These are phyloP conservation scores for Camptogramma bilineatum DNA, from an alignment of 2,888 invertebrate species.

Conservation along the genomic window DNA sequence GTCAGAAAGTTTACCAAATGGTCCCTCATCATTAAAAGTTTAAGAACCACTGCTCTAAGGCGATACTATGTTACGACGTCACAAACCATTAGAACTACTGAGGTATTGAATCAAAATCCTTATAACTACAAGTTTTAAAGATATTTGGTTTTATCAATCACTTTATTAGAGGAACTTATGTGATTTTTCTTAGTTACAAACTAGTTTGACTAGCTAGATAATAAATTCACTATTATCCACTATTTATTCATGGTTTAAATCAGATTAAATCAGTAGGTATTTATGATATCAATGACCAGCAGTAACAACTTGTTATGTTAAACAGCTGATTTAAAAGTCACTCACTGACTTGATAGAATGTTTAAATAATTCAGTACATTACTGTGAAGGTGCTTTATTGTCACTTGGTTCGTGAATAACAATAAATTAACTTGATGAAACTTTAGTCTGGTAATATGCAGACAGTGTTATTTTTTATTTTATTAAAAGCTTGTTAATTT, in stretches of 20 bases:
- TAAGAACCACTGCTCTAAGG: no score
- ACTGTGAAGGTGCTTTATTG: background rate
- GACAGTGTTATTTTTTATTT: background rate
- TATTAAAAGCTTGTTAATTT: no score
- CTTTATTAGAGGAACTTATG: no score
- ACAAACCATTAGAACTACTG: no score
- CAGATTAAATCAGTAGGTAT: slow-evolving; percentile 10
- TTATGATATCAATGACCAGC: slow-evolving; percentile 9
- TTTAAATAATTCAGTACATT: slow-evolving; percentile 1
- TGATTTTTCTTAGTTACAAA: no score
- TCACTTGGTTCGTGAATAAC: background rate
- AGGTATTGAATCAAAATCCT: no score
- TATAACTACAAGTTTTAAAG: no score
- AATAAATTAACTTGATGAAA: background rate
- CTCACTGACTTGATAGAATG: background rate
- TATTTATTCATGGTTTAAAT: background rate
- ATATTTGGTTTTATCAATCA: no score
- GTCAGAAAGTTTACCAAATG: no score
- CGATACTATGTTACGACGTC: no score
- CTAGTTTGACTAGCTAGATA: no score
- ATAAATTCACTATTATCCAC: background rate
- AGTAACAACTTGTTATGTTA: slow-evolving; percentile 5
- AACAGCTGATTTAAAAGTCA: slow-evolving; percentile 12
- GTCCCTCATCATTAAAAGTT: no score
- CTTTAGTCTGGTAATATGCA: background rate